Base-by-base conservation (phyloP, 2,113 vertebrate species). In the Tachycineta bicolor region DNA sequence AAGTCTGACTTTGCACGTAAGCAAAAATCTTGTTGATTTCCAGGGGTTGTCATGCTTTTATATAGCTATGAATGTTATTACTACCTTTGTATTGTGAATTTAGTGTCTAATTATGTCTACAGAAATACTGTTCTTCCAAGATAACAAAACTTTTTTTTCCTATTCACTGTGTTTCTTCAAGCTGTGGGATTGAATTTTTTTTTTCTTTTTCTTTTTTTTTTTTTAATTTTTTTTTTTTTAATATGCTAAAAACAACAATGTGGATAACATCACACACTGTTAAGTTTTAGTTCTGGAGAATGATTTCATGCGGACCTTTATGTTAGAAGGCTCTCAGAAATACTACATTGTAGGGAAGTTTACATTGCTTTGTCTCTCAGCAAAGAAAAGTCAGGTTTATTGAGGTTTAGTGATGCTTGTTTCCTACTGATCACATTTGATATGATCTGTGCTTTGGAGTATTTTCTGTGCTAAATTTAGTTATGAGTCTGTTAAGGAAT, bases 221-320 rank as follows among this genome's bases (percentile, higher is more conserved):
- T 74, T 69, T 34, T 79, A n/a, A 37, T 37, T 37, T 37, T 37
- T 37, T 37, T 37, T 37, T 56, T 47, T 21, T 28, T 31, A 50
- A 50, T 7, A 4, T 43, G 41, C 25, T 63, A 50, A 83, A 78
- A 94, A 28, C 23, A 59, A 19, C 34, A 65, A 13, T 69, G 56
- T 77, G 81, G 63, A 83, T 90, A 90, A 87, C 76, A 93, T 86
- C 29, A 79, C 33, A 60, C 4, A 29, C 24, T 59, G 87, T 76
- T 83, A 80, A 41, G 79, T 94, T 93, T 95, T 94, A 90, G 20
- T 95, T 90, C 53, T 85, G 50, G 59, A 58, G 74, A 87, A 92
- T 90, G 86, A 79, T 80, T 76, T 97, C 49, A 58, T 53, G 20
- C 34, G 70, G 67, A 79, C 11, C 12, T 81, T 77, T 49, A 53